phyloP scores from a whole-genome alignment of 2,888 invertebrate genomes.

The Mythimna loreyi region DNA sequence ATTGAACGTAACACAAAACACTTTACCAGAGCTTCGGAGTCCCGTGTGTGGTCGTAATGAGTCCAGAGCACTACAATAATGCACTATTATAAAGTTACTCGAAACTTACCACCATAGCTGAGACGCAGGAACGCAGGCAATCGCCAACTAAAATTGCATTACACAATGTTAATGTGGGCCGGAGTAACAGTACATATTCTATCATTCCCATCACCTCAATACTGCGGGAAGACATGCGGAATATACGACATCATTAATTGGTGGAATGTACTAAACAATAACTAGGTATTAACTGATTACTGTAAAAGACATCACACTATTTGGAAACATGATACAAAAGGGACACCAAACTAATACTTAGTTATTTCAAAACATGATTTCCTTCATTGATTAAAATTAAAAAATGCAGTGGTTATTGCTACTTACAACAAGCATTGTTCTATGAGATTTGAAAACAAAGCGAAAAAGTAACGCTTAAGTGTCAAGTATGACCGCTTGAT shows the following conservation, averaged over 20 bases:
- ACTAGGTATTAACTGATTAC: constrained; percentile 34
- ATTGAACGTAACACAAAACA: constrained; percentile 68
- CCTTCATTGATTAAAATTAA: background rate
- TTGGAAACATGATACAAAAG: background rate
- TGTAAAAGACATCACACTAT: constrained; percentile 13
- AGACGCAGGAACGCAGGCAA: constrained; percentile 54
- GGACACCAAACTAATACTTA: constrained; percentile 12
- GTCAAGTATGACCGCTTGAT: background rate
- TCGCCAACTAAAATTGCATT: constrained; percentile 84
- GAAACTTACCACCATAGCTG: constrained; percentile 83
- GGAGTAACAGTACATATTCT: constrained; percentile 41
- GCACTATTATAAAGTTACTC: constrained; percentile 83
- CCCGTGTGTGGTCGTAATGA: constrained; percentile 56
- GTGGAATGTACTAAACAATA: constrained; percentile 28
- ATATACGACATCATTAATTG: constrained; percentile 37
- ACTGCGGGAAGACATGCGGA: constrained; percentile 58
- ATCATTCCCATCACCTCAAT: constrained; percentile 58
- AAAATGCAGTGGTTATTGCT: constrained; percentile 12
- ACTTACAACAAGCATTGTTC: background rate
- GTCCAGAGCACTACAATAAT: constrained; percentile 77
- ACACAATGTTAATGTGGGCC: constrained; percentile 55
- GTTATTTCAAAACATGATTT: background rate
- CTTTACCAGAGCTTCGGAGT: constrained; percentile 71
- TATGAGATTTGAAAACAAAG: constrained; percentile 9
- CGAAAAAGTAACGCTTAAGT: background rate